phyloP scores from a whole-genome alignment of 1,140 invertebrate genomes.

The Drosophila paulistorum region DNA sequence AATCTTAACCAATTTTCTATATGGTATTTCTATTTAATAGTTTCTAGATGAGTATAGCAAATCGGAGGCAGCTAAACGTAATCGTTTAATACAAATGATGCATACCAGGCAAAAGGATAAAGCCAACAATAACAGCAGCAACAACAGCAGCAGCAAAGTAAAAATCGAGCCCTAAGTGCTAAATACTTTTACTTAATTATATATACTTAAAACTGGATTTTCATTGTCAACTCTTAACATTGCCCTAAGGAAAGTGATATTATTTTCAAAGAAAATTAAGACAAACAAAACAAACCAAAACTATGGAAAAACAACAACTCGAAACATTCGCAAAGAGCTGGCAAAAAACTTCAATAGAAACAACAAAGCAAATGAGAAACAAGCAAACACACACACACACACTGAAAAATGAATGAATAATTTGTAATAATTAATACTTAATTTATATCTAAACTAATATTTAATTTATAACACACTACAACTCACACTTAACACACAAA shows the following conservation, averaged over 20 bases:
- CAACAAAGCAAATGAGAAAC: slow-evolving; percentile 14
- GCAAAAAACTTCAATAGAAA: not conserved
- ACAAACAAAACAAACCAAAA: slow-evolving; percentile 39
- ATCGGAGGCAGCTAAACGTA: slow-evolving; percentile 86
- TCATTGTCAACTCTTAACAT: slow-evolving; percentile 41
- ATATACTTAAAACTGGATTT: slow-evolving; percentile 13
- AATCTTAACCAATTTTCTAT: not conserved
- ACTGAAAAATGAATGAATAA: slow-evolving; percentile 42
- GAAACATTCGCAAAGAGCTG: slow-evolving; percentile 65
- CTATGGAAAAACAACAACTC: slow-evolving; percentile 40
- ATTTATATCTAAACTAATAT: slow-evolving; percentile 51
- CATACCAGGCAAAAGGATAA: slow-evolving; percentile 42
- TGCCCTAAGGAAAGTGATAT: slow-evolving; percentile 64
- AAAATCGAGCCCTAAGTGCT: slow-evolving; percentile 21
- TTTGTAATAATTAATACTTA: slow-evolving; percentile 58
- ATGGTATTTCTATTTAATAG: slow-evolving; percentile 72
- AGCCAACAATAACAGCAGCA: slow-evolving; percentile 3
- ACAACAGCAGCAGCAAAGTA: slow-evolving; percentile 34
- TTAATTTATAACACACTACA: slow-evolving; percentile 29
- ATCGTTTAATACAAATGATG: slow-evolving; percentile 84
- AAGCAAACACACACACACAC: not conserved
- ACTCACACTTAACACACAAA: slow-evolving; percentile 27
- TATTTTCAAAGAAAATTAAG: slow-evolving; percentile 78
- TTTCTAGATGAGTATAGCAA: slow-evolving; percentile 87
- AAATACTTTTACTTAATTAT: slow-evolving; percentile 7